phyloP scores from a whole-genome alignment of 2,113 vertebrate species.

The Gasterosteus aculeatus region DNA sequence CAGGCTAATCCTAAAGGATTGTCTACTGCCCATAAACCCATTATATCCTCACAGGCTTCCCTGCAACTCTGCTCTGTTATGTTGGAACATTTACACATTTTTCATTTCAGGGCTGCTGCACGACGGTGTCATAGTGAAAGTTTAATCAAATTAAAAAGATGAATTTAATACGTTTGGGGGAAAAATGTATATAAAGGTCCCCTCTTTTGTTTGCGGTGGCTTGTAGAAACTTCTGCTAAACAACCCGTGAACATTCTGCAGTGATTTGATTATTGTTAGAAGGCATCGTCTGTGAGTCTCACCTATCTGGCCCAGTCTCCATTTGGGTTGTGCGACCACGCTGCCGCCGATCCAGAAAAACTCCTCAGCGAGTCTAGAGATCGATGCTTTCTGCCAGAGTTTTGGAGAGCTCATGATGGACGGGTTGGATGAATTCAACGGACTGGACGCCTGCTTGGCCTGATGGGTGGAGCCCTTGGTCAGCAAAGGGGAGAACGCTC shows the following conservation, averaged over 20 bases:
- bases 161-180: background rate
- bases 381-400: slow-evolving; percentile 80
- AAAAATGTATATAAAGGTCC: background rate
- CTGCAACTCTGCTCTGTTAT: slow-evolving; percentile 13
- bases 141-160: no score
- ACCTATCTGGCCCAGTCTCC: slow-evolving; percentile 89
- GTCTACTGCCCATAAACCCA: slow-evolving; percentile 78
- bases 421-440: slow-evolving; percentile 37
- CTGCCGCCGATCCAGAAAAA: slow-evolving; percentile 94
- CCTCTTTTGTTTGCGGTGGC: background rate
- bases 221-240: background rate
- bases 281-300: slow-evolving; percentile 62
- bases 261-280: background rate
- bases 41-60: slow-evolving; percentile 58
- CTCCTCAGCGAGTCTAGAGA: slow-evolving; percentile 87
- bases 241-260: slow-evolving; percentile 4
- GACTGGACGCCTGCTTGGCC: slow-evolving; percentile 21
- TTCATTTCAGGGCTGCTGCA: background rate
- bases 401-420: slow-evolving; percentile 79
- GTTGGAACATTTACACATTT: background rate
- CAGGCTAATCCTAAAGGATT: slow-evolving; percentile 81
- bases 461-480: slow-evolving; percentile 22
- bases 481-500: slow-evolving; percentile 50
- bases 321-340: slow-evolving; percentile 83
- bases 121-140: background rate